Conservation (phyloP, 2,113 vertebrate genomes). For the Mastomys coucha region DNA sequence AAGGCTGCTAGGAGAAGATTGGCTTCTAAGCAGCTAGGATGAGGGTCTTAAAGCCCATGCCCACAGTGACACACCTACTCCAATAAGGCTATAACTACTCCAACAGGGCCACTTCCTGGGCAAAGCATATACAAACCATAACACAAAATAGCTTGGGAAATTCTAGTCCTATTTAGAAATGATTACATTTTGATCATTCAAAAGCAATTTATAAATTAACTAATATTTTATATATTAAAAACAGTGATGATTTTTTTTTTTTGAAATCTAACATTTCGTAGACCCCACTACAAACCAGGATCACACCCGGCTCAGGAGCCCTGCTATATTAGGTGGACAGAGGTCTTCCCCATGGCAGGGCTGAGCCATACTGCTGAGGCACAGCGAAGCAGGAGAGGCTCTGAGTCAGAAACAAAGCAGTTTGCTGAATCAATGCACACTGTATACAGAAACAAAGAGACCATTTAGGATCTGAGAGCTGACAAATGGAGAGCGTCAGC, state of each 20-base stretch:
- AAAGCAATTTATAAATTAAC: not conserved
- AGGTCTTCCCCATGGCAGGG: too few species aligned
- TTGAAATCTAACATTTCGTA: not conserved
- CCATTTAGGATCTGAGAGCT: not conserved
- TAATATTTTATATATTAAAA: constrained; percentile 30
- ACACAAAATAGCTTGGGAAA: not conserved
- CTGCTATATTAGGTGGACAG: fast-evolving
- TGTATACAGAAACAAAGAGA: not conserved
- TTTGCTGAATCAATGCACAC: not conserved
- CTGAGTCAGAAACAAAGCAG: not conserved
- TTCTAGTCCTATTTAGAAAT: not conserved
- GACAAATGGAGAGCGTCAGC: not conserved
- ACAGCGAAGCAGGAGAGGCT: not conserved
- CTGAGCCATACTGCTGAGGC: not conserved
- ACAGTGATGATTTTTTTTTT: not conserved
- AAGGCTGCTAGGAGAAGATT: too few species aligned
- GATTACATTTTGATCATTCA: constrained; percentile 35
- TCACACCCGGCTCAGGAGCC: too few species aligned
- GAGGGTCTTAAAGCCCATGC: too few species aligned
- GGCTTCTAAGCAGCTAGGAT: too few species aligned
- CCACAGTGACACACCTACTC: too few species aligned
- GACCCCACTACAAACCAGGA: not conserved
- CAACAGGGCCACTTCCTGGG: too few species aligned
- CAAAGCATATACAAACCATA: too few species aligned
- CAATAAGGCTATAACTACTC: too few species aligned